Evolutionary conservation across 2,113 vertebrate species (phyloP).

Genomic region (Cryptomyrus ogoouensis): DNA sequence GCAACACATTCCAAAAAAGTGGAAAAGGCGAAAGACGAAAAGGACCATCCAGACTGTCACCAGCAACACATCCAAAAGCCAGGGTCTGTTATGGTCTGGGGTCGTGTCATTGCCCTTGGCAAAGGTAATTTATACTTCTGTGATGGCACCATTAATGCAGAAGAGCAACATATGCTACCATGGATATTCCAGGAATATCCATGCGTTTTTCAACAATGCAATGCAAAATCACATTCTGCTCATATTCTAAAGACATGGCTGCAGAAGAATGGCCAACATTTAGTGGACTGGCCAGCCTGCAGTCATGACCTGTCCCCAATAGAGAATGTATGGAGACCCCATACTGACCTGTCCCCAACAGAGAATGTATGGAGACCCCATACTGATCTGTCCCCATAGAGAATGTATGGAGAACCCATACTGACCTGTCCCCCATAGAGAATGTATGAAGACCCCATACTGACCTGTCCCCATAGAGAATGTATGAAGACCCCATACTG

Average conservation of each 20-base stretch:
- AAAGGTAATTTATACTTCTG: not conserved
- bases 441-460: too few species aligned
- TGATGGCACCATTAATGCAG: not conserved
- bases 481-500: too few species aligned
- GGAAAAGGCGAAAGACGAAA: not conserved
- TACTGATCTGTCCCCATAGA: too few species aligned
- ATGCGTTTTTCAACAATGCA: not conserved
- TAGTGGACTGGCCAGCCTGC: not conserved
- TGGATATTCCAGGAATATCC: not conserved
- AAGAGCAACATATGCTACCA: not conserved
- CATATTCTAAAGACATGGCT: not conserved
- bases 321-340: too few species aligned
- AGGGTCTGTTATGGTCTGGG: not conserved
- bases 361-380: too few species aligned
- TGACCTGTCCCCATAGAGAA: too few species aligned
- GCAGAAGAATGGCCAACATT: not conserved
- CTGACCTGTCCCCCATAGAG: too few species aligned
- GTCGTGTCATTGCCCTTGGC: not conserved
- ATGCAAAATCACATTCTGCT: not conserved
- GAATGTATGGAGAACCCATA: too few species aligned
- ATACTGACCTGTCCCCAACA: too few species aligned
- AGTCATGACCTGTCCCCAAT: not conserved
- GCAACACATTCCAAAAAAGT: not conserved
- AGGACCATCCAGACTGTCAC: not conserved
- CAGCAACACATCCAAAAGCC: not conserved